These are phyloP conservation scores for Nasonovia ribisnigri DNA, from an alignment of 2,888 invertebrate genomes.

Conservation along the genomic window DNA sequence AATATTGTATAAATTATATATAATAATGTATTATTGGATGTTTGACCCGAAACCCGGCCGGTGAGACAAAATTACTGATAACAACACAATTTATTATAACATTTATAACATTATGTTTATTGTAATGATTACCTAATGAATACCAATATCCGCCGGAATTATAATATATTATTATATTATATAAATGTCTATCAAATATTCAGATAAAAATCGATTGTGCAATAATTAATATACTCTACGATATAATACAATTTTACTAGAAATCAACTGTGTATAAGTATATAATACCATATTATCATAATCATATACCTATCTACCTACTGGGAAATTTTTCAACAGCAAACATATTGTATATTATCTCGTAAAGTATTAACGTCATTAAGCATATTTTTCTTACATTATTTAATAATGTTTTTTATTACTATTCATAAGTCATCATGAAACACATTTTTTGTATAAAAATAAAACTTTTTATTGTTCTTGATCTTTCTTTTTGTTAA, in stretches of 20 bases:
- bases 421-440: neutral
- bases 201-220: neutral
- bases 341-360: neutral
- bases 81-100: neutral
- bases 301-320: neutral
- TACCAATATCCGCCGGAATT: constrained; percentile 1
- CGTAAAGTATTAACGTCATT: neutral
- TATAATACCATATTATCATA: neutral
- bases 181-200: neutral
- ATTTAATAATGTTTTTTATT: neutral
- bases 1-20: neutral
- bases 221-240: neutral
- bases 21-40: neutral
- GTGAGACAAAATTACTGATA: neutral
- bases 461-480: neutral
- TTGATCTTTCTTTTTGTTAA: too few relatives aligned
- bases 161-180: neutral
- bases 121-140: neutral
- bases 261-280: neutral
- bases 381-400: neutral
- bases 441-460: neutral
- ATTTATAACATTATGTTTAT: constrained; percentile 2
- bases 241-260: neutral
- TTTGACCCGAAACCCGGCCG: neutral
- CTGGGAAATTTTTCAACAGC: neutral